phyloP scores from a whole-genome alignment of 2,113 vertebrate species.

The Electrona antarctica region DNA sequence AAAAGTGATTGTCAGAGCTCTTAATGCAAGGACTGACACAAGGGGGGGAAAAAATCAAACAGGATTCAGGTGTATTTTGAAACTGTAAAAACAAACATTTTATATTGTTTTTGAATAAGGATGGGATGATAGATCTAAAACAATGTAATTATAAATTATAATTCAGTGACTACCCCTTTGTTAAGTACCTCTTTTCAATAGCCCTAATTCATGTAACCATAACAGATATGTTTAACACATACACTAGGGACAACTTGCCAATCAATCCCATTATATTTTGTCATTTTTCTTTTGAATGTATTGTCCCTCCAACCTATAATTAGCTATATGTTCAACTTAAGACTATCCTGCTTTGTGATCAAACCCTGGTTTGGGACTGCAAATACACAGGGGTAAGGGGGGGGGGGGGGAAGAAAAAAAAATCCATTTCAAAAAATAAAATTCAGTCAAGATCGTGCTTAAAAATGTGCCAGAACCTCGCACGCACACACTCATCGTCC shows the following conservation, averaged over 20 bases:
- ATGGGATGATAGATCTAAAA: constrained; percentile 13
- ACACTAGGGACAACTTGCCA: too few relatives aligned
- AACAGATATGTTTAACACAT: too few relatives aligned
- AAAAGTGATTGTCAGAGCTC: constrained; percentile 8
- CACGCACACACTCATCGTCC: constrained; percentile 41
- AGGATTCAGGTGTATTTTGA: constrained; percentile 6
- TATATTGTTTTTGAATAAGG: not conserved
- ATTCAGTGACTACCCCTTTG: too few relatives aligned
- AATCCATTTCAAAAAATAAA: constrained; percentile 41
- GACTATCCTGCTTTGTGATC: constrained; percentile 58
- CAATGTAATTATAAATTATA: not conserved
- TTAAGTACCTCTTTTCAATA: too few relatives aligned
- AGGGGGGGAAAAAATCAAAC: not conserved
- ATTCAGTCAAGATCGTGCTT: constrained; percentile 35
- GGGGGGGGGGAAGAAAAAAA: not conserved
- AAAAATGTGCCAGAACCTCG: constrained; percentile 42
- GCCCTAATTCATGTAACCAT: too few relatives aligned
- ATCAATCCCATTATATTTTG: not conserved
- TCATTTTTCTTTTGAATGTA: not conserved
- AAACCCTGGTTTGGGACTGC: constrained; percentile 44
- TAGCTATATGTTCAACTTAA: constrained; percentile 6
- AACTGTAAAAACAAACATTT: not conserved
- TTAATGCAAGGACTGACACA: constrained; percentile 15
- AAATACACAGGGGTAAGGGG: constrained; percentile 33
- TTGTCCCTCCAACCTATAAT: not conserved